Evolutionary conservation across 2,797 vertebrate genomes (phyloP).

Genomic region (Alectoris magna): DNA sequence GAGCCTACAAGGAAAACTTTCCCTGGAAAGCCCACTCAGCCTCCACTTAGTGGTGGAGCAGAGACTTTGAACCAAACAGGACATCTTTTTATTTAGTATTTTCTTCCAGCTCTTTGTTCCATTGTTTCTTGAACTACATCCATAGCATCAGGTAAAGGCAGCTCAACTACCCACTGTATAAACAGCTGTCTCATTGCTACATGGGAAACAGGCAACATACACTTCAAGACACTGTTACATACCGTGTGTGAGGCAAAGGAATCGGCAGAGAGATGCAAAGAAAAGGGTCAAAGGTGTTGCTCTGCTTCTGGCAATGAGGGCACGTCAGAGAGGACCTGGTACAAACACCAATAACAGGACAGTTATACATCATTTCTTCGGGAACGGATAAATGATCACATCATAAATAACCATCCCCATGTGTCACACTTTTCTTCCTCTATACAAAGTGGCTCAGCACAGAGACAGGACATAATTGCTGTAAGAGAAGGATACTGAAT

Average conservation of each 20-base stretch:
- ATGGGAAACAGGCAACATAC: accelerated
- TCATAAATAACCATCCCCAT: background rate
- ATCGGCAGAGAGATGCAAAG: conserved; percentile 98
- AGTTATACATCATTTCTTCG: background rate
- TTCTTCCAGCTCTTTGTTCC: background rate
- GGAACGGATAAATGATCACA: background rate
- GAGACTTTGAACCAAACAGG: background rate
- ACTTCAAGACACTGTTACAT: background rate
- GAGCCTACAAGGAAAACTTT: background rate
- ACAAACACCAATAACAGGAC: background rate
- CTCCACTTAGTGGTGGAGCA: accelerated
- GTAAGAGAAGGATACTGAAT: no score
- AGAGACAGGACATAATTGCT: background rate
- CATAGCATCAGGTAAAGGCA: background rate
- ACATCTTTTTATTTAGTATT: background rate
- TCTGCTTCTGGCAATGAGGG: conserved; percentile 99
- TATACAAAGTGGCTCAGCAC: background rate
- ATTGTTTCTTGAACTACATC: background rate
- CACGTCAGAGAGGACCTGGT: conserved; percentile 96
- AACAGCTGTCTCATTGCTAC: background rate
- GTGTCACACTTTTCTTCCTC: background rate
- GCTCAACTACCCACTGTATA: background rate
- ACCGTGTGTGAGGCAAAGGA: conserved; percentile 95
- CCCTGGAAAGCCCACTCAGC: background rate
- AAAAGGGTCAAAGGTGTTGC: conserved; percentile 99